Base-by-base conservation (phyloP, 2,113 vertebrate genomes). In the Phalacrocorax carbo region DNA sequence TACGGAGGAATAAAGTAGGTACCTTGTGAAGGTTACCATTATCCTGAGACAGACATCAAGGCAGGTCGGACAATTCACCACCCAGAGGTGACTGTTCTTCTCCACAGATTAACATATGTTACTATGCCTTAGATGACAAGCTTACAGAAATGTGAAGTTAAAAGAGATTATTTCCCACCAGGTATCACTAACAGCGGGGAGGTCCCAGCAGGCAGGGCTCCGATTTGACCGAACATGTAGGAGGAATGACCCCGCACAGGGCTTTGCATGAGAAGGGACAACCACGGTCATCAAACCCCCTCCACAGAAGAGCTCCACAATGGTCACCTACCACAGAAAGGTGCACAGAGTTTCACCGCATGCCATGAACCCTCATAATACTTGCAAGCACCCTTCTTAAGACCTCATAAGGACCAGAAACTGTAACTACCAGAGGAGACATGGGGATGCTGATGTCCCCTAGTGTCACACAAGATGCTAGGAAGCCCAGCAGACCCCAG, bases 371-470 rank as follows among this genome's bases (percentile, higher is more conserved):
- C 14, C 30, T 27, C 38, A 34, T 32, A 54, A 82, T 13, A 49
- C 15, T 27, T 20, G 13, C 20, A 66, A 16, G 30, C 5, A n/a
- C 19, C 15, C 22, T 36, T 70, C 49, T 32, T 7, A 22, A 36
- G 26, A 27, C 17, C 46, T 52, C 14, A 4, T 32, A 20, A 62
- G 34, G 54, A 55, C 20, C 40, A 69, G 12, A 42, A 86, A 42
- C 11, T 5, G 1, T 18, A 61, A 40, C 46, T 20, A 12, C 10
- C 5, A 7, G 29, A 34, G 17, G 34, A 61, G 25, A 40, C 0
- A 0, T 4, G 52, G 34, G 15, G 34, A 61, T 42, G 20, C 9
- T 4, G 10, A 40, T 13, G 38, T 10, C 14, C 25, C 25, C 13
- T 10, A 36, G 40, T 3, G 8, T 12, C 4, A 7, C 48, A 23